Conservation (phyloP, 2,888 invertebrate genomes). For the Zygogramma bicolorata region DNA sequence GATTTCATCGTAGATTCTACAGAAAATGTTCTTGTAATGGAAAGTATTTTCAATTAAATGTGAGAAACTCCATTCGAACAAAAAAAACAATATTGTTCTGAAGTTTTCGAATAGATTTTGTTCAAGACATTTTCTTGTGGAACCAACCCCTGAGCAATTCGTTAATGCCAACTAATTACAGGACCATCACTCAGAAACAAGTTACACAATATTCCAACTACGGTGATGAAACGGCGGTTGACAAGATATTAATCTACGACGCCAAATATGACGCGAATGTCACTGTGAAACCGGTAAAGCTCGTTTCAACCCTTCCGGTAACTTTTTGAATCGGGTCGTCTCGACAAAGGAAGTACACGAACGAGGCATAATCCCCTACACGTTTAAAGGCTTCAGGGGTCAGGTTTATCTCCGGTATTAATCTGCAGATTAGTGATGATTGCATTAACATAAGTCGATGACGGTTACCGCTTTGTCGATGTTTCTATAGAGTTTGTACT, state of each 20-base stretch:
- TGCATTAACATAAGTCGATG: conserved; percentile 29
- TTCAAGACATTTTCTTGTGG: neutral
- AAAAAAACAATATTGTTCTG: neutral
- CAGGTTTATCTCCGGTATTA: conserved; percentile 33
- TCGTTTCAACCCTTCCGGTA: conserved; percentile 3
- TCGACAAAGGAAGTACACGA: neutral
- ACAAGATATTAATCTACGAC: neutral
- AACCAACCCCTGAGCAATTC: neutral
- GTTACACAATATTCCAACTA: neutral
- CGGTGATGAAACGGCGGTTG: conserved; percentile 1
- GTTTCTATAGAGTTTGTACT: conserved; percentile 1
- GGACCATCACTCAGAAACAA: neutral
- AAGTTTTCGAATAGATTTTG: no score
- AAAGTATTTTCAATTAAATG: no score
- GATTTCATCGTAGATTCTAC: no score
- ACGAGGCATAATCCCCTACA: conserved; percentile 18
- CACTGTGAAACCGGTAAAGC: neutral
- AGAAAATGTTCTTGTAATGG: no score
- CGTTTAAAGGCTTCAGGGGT: conserved; percentile 31
- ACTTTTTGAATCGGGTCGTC: conserved; percentile 1
- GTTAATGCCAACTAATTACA: neutral
- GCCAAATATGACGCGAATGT: neutral
- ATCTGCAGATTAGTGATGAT: conserved; percentile 36
- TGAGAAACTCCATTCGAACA: no score
- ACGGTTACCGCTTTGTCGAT: conserved; percentile 29